These are phyloP conservation scores for Thymelicus lineola DNA, from an alignment of 2,888 invertebrate species.

Conservation along the genomic window DNA sequence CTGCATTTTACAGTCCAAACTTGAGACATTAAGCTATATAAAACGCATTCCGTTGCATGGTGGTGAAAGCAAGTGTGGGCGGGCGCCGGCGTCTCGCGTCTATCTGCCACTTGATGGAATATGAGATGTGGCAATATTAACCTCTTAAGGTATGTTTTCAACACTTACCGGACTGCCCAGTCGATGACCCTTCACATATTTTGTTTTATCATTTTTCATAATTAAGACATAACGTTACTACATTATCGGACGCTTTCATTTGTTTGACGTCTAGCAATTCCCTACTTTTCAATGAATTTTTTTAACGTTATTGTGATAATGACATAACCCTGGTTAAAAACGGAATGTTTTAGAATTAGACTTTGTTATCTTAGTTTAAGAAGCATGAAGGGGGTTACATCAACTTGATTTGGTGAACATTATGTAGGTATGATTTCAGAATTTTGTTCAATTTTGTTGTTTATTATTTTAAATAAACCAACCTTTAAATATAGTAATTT, in stretches of 20 bases:
- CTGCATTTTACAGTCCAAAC: background rate
- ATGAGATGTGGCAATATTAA: conserved; percentile 50
- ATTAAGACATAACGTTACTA: background rate
- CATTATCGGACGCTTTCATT: background rate
- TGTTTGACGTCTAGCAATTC: too few relatives aligned
- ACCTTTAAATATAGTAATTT: too few relatives aligned
- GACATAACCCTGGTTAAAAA: too few relatives aligned
- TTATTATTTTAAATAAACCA: too few relatives aligned
- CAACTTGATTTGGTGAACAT: too few relatives aligned
- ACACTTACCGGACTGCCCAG: conserved; percentile 28
- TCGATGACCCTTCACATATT: conserved; percentile 40
- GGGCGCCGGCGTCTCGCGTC: conserved; percentile 50
- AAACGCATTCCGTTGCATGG: conserved; percentile 34
- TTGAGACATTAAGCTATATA: background rate
- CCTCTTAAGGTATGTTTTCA: conserved; percentile 37
- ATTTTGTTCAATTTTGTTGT: too few relatives aligned
- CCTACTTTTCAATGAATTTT: too few relatives aligned
- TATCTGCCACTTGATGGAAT: conserved; percentile 47
- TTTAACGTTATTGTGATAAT: too few relatives aligned
- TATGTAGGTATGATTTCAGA: too few relatives aligned
- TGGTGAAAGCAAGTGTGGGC: conserved; percentile 66
- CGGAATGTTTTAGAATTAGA: too few relatives aligned
- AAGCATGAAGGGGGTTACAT: too few relatives aligned
- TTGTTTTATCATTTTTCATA: conserved; percentile 27
- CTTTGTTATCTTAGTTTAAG: too few relatives aligned